Conservation (phyloP, 30 jellyfish, hydroid and myxozoan species). For the Turritopsis rubra region DNA sequence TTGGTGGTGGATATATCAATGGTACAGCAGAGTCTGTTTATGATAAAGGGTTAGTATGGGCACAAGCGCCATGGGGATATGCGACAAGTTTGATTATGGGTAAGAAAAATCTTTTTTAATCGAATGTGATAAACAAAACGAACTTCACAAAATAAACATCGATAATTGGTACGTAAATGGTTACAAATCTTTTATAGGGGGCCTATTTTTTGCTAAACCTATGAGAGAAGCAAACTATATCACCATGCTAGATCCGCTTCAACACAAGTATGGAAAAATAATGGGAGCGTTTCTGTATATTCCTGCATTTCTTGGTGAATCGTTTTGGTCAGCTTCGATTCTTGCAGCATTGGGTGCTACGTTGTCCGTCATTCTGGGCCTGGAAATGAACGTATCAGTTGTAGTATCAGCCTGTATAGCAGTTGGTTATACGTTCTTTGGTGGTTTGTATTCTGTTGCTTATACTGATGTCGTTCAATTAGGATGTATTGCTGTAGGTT, state of each 20-base stretch:
- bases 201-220: slow-evolving; percentile 28
- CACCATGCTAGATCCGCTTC: slow-evolving; percentile 41
- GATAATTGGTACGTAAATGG: no score
- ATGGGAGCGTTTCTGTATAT: slow-evolving; percentile 37
- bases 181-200: slow-evolving; percentile 30
- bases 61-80: slow-evolving; percentile 91
- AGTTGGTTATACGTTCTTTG: slow-evolving; percentile 36
- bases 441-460: slow-evolving; percentile 47
- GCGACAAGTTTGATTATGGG: slow-evolving; percentile 67
- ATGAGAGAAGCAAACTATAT: slow-evolving; percentile 35
- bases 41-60: slow-evolving; percentile 81
- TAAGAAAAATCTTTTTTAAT: slow-evolving; percentile 15
- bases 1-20: slow-evolving; percentile 88
- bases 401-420: slow-evolving; percentile 39
- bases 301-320: slow-evolving; percentile 46
- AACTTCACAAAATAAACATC: background rate
- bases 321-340: slow-evolving; percentile 42
- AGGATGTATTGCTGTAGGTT: slow-evolving; percentile 27
- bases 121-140: background rate
- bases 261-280: slow-evolving; percentile 33
- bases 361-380: slow-evolving; percentile 24
- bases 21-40: slow-evolving; percentile 89
- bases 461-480: slow-evolving; percentile 39
- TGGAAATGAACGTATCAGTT: slow-evolving; percentile 28
- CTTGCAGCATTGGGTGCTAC: slow-evolving; percentile 41